Evolutionary conservation across 2,113 vertebrate genomes (phyloP).

Genomic region (Arothron firmamentum): DNA sequence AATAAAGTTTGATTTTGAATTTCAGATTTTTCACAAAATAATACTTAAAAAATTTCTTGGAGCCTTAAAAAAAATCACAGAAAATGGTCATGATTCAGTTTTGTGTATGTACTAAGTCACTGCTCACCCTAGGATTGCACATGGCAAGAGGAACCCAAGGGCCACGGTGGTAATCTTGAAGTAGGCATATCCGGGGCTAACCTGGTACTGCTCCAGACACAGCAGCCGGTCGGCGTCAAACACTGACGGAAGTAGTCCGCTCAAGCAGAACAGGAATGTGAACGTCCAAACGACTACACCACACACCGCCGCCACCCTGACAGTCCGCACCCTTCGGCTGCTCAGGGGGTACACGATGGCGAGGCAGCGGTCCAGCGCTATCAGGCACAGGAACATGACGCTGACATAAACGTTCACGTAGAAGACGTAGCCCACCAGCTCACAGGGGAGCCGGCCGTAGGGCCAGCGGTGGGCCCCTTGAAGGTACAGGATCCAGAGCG

Average conservation of each 20-base stretch:
- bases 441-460: conserved; percentile 54
- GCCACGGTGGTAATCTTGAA: conserved; percentile 68
- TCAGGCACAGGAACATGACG: conserved; percentile 76
- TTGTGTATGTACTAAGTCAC: background rate
- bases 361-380: conserved; percentile 73
- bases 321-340: conserved; percentile 66
- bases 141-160: conserved; percentile 74
- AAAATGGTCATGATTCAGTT: background rate
- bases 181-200: conserved; percentile 56
- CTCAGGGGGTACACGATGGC: conserved; percentile 73
- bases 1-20: too few relatives aligned
- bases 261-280: conserved; percentile 74
- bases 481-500: conserved; percentile 75
- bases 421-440: conserved; percentile 70
- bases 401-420: conserved; percentile 76
- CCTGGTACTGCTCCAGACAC: conserved; percentile 69
- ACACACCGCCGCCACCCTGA: conserved; percentile 53
- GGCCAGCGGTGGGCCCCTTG: conserved; percentile 58
- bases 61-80: background rate
- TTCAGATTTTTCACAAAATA: too few relatives aligned
- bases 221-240: conserved; percentile 46
- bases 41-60: too few relatives aligned
- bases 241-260: conserved; percentile 72
- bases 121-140: conserved; percentile 70
- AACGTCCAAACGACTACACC: conserved; percentile 61